These are phyloP conservation scores for Brienomyrus brachyistius DNA, from an alignment of 2,113 vertebrate species.

Conservation along the genomic window DNA sequence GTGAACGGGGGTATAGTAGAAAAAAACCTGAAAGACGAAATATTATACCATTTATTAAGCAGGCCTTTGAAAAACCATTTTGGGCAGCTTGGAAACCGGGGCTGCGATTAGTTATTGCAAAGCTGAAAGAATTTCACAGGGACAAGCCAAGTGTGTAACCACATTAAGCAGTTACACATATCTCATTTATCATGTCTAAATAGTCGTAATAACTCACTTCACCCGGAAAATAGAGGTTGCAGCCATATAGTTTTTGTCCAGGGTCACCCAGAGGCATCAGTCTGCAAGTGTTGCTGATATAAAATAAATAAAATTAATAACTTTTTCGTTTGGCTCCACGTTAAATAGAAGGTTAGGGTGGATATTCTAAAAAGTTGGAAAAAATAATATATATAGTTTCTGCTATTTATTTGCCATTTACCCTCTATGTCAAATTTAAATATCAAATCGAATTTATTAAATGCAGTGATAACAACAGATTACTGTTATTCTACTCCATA, in stretches of 20 bases:
- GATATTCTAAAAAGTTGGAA: neutral
- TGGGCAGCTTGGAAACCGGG: neutral
- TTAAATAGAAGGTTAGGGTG: neutral
- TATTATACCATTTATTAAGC: neutral
- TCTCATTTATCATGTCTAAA: neutral
- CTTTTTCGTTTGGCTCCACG: neutral
- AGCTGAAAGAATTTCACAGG: neutral
- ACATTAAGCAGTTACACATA: neutral
- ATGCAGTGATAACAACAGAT: neutral
- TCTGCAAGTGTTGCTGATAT: constrained; percentile 31
- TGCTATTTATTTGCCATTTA: neutral
- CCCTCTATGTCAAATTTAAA: neutral
- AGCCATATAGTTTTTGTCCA: constrained; percentile 26
- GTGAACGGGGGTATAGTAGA: fast-evolving
- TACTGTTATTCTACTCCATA: neutral
- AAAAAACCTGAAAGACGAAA: fast-evolving
- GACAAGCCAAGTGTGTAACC: neutral
- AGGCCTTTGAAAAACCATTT: neutral
- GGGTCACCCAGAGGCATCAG: constrained; percentile 23
- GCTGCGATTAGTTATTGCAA: neutral
- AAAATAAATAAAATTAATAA: neutral
- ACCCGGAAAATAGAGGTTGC: constrained; percentile 43
- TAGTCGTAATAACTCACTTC: constrained; percentile 28
- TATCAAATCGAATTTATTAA: neutral
- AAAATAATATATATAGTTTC: neutral